Evolutionary conservation across 2,797 vertebrate species (phyloP), one percentile per base, ranked within the genome.

Genomic region (Ambastaia sidthimunki): DNA sequence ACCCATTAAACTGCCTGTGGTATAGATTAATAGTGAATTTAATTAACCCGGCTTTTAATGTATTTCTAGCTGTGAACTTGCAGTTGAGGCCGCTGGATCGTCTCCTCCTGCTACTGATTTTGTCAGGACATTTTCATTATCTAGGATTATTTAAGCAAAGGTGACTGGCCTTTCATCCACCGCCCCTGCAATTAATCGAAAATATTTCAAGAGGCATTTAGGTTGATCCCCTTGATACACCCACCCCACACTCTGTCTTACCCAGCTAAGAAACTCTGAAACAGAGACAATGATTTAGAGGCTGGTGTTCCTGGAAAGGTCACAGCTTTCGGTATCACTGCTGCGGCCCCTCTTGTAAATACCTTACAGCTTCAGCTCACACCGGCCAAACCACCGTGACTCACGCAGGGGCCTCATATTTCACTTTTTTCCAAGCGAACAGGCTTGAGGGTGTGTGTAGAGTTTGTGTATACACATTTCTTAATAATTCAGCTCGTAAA

Each of bases 211-310:
- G 87, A 91, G 91, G 89, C 88, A 90, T 67, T 65, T 85, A 91
- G 88, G 89, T 89, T 86, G 90, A 92, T 94, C 90, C 28, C 87
- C 90, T 69, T 81, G 92, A 93, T 92, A 92, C 87, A 93, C 90
- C 86, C 87, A 88, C 92, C 91, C 88, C 23, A 60, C 23, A 91
- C 90, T 93, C 91, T 89, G 91, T 93, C 91, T 92, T 89, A 85
- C 84, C 86, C 88, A 85, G 81, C 84, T 85, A 85, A 84, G 89
- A 88, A 90, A 87, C 83, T 71, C 86, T 86, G 88, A 78, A 19
- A 85, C 82, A 79, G 84, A 89, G 91, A 92, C 91, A 93, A 84
- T 94, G 93, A 94, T 93, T 85, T 91, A 93, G 92, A 91, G 86
- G 70, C 82, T 57, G 21, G 81, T 88, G 85, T 88, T 85, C 80